Percentiles rank a stretch among this genome's conserved stretches.
Evolutionary conservation across 2,113 vertebrate genomes (phyloP).

Genomic region (Desmodus rotundus): DNA sequence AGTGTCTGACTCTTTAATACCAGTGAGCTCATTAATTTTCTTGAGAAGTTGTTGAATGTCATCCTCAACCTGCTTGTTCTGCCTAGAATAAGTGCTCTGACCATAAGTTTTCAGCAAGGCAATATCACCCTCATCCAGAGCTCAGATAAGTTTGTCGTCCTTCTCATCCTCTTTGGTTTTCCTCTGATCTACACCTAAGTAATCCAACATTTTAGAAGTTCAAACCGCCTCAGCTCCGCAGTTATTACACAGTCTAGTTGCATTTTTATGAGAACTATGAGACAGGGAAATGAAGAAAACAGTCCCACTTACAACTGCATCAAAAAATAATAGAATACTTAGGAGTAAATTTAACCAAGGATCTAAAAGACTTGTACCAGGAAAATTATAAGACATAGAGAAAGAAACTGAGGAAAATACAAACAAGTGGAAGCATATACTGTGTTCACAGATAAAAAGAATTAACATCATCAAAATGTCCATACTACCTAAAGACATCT

Average conservation of each 20-base stretch:
- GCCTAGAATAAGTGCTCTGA: conserved; percentile 97
- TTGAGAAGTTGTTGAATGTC: conserved; percentile 98
- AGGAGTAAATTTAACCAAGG: neutral
- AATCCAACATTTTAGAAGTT: conserved; percentile 88
- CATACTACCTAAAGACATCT: too few species aligned
- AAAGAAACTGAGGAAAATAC: neutral
- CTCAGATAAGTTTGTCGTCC: conserved; percentile 92
- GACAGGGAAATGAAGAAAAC: neutral
- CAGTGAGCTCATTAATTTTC: conserved; percentile 99
- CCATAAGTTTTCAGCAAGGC: conserved; percentile 98
- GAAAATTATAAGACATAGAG: neutral
- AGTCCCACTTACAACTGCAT: too few species aligned
- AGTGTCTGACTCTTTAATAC: conserved; percentile 99
- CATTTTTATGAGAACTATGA: too few species aligned
- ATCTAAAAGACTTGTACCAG: neutral
- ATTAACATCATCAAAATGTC: too few species aligned
- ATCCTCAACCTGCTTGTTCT: conserved; percentile 99
- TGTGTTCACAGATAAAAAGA: too few species aligned
- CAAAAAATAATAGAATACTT: too few species aligned
- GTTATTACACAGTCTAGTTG: conserved; percentile 82
- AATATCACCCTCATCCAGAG: conserved; percentile 98
- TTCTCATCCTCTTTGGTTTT: conserved; percentile 95
- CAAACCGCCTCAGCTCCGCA: fast-evolving
- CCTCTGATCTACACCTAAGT: conserved; percentile 92
- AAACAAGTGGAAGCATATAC: neutral